Base-by-base conservation (phyloP, 2,888 invertebrate species). In the Drosophila fungiperda region DNA sequence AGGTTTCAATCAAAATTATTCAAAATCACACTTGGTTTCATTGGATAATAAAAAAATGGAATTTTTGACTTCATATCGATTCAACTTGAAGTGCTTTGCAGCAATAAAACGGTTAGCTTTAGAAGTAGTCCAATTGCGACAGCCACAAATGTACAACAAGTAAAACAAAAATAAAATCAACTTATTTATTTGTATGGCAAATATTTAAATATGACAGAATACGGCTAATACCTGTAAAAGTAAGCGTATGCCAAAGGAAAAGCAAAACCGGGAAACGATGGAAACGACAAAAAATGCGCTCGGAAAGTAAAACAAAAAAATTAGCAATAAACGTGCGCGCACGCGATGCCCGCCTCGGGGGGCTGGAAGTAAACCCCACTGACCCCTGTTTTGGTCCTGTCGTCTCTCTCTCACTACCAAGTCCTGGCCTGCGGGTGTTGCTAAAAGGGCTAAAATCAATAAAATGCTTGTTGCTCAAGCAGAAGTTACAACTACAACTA, bases 391-490 rank as follows among this genome's bases (percentile, higher is more conserved):
- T 20, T 32, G 0, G 35, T 20, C 20, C 26, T 23, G 8, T 0
- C 11, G 1, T 11, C 15, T 20, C 48, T 15, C 45, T 15, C 42
- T 8, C 32, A 15, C 50, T 60, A 40, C 38, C 40, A 64, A 60
- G 53, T 36, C 62, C 36, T 32, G 67, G 73, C 73, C 57, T 38
- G 60, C 49, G 59, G 66, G 58, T 38, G 70, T 62, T 70, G 79
- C 71, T 82, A 73, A 84, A 85, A 84, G 85, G 88, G 83, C 88
- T 89, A 83, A 92, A 91, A 91, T 91, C 92, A 91, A 91, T 91
- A 91, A 89, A 91, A 78, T 73, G 89, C 90, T 90, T 90, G 89
- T 90, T 92, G 92, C 91, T 88, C 75, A 67, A 63, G 54, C 76
- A 49, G 48, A 60, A 61, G 20, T 59, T 23, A 53, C 73, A 67